Base-by-base conservation (phyloP, 2,888 invertebrate genomes). In the Disparrhopalites patrizii region DNA sequence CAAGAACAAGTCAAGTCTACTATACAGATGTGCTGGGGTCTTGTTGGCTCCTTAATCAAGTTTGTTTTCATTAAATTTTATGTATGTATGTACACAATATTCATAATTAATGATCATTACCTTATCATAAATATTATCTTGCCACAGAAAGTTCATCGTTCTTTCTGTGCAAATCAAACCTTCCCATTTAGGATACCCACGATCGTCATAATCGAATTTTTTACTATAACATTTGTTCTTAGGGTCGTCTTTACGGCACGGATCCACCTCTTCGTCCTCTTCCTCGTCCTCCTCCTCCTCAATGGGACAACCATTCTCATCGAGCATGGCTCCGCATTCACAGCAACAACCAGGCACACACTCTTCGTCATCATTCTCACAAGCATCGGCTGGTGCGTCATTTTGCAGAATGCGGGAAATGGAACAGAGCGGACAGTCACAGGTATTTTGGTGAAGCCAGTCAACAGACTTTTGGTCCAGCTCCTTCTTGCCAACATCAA, bases 281-380 rank as follows among this genome's bases (percentile, higher is more conserved):
- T 43, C 43, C n/a, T 43, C 51, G 7, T 51, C 51, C 20, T 51
- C 51, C 20, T 51, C 51, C 3, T 51, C 51, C 51, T 51, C 51
- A 27, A 25, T 27, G 27, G 58, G 58, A 47, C 40, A 25, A n/a
- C 58, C 58, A 43, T 28, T 18, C 10, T 27, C 27, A 47, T 58
- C 58, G 13, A 58, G 47, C 5, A 25, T 23, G n/a, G 47, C 47
- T 28, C 58, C 58, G 47, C 58, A 58, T 30, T 58, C 58, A 18
- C 18, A 30, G 31, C 58, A 58, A 18, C 23, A 28, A 20, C 20
- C 27, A 15, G 58, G 58, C 25, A 47, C 58, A 33, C 55, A 56
- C 23, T 23, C 8, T 13, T 20, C n/a, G 8, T 40, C 40, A 2
- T 40, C 8, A 28, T 57, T 43, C 1, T 43, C 43, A 20, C 47